These are phyloP conservation scores for Drosophila bocqueti DNA, from an alignment of 1,140 invertebrate species.

Conservation along the genomic window DNA sequence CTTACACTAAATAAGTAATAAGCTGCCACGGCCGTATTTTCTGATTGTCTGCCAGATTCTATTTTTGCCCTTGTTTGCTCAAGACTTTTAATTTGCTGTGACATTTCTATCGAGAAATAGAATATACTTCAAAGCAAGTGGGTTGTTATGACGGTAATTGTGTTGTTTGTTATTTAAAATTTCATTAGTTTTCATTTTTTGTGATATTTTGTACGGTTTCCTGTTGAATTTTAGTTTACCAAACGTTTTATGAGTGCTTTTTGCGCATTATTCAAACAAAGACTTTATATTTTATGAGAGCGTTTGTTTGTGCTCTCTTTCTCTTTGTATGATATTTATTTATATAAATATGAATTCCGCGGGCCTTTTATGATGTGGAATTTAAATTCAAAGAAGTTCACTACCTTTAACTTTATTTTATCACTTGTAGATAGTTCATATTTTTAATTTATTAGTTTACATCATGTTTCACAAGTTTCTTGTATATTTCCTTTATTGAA, in stretches of 20 bases:
- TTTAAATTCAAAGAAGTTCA: background rate
- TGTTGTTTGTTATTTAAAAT: background rate
- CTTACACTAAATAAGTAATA: constrained; percentile 37
- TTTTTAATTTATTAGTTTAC: background rate
- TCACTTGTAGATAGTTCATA: background rate
- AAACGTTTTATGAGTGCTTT: background rate
- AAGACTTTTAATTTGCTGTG: constrained; percentile 24
- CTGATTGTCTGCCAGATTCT: constrained; percentile 3
- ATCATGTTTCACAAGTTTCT: background rate
- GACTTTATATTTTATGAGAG: background rate
- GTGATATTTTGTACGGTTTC: background rate
- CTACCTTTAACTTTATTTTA: background rate
- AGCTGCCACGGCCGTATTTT: background rate
- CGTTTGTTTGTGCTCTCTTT: background rate
- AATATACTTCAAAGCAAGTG: background rate
- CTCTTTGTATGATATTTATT: background rate
- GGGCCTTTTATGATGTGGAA: background rate
- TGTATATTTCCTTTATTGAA: background rate
- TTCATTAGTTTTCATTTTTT: background rate
- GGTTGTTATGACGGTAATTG: background rate
- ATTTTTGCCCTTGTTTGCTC: background rate
- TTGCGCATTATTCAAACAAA: background rate
- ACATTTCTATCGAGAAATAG: background rate
- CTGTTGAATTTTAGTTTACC: background rate
- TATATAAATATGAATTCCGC: background rate